A percentile compares a stretch with the other conserved stretches of the same genome.
phyloP scores from a whole-genome alignment of 2,797 vertebrate genomes.

The Sebastes diploproa region DNA sequence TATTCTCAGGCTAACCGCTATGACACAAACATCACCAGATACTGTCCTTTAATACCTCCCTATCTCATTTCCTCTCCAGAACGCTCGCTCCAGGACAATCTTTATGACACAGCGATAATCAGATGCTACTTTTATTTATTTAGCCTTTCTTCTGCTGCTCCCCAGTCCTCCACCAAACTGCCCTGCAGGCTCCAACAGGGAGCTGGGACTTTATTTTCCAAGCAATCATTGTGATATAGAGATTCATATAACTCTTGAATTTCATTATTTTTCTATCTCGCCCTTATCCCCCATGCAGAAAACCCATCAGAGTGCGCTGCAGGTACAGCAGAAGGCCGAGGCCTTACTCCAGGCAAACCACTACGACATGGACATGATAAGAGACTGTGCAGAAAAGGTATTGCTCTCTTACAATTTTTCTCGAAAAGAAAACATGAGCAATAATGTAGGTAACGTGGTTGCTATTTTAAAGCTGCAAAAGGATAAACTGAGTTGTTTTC shows the following conservation, averaged over 20 bases:
- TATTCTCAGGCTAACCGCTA: not conserved
- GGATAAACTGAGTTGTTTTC: conserved; percentile 26
- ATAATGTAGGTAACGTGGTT: not conserved
- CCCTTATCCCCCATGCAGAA: conserved; percentile 76
- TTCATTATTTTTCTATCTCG: conserved; percentile 25
- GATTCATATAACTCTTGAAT: conserved; percentile 16
- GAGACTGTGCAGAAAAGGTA: conserved; percentile 96
- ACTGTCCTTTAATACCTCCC: not conserved
- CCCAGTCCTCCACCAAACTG: conserved; percentile 4
- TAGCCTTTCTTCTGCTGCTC: conserved; percentile 16
- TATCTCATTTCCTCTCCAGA: conserved; percentile 35
- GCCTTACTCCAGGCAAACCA: conserved; percentile 96
- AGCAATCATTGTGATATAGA: conserved; percentile 25
- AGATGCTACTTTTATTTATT: conserved; percentile 28
- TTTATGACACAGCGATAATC: conserved; percentile 30
- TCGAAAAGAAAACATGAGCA: not conserved
- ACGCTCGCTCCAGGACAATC: conserved; percentile 3
- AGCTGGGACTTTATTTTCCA: conserved; percentile 8
- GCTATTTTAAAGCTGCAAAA: not conserved
- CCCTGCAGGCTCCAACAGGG: conserved; percentile 1
- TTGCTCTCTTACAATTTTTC: not conserved
- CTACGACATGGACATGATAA: conserved; percentile 98
- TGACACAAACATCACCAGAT: conserved; percentile 22
- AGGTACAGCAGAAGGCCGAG: conserved; percentile 98
- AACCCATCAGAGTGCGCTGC: conserved; percentile 93